phyloP scores from a whole-genome alignment of 2,888 invertebrate genomes.

The Torymus auratus region DNA sequence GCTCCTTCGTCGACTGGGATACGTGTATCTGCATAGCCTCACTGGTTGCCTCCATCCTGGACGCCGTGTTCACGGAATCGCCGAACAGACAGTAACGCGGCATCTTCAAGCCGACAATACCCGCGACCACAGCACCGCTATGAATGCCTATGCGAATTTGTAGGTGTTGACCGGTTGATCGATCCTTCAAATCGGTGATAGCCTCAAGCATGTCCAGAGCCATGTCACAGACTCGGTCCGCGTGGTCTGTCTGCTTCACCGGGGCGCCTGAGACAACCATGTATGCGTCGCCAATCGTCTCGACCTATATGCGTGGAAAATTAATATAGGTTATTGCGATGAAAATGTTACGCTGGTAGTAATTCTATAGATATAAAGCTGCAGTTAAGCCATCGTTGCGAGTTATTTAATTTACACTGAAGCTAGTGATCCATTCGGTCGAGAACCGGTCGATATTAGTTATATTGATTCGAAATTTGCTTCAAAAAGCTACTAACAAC shows the following conservation, averaged over 20 bases:
- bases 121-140: slow-evolving; percentile 94
- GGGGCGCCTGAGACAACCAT: slow-evolving; percentile 99
- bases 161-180: slow-evolving; percentile 91
- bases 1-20: slow-evolving; percentile 90
- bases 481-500: no score
- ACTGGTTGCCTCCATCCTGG: slow-evolving; percentile 94
- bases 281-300: slow-evolving; percentile 98
- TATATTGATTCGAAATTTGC: no score
- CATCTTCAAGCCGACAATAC: slow-evolving; percentile 96
- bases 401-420: no score
- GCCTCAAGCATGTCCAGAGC: slow-evolving; percentile 97
- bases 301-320: slow-evolving; percentile 81
- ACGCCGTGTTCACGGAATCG: slow-evolving; percentile 94
- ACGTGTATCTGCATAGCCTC: slow-evolving; percentile 97
- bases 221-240: slow-evolving; percentile 95
- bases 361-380: no score
- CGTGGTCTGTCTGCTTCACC: slow-evolving; percentile 92
- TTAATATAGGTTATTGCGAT: no score
- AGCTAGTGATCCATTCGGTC: no score
- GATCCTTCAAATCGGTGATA: slow-evolving; percentile 93
- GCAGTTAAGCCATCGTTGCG: no score
- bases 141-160: slow-evolving; percentile 92
- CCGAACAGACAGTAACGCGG: slow-evolving; percentile 90
- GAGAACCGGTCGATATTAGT: no score
- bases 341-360: no score